A percentile compares a stretch with the other conserved stretches of the same genome.
These are phyloP conservation scores for Athene cunicularia DNA, from an alignment of 2,113 vertebrate species.

Conservation along the genomic window DNA sequence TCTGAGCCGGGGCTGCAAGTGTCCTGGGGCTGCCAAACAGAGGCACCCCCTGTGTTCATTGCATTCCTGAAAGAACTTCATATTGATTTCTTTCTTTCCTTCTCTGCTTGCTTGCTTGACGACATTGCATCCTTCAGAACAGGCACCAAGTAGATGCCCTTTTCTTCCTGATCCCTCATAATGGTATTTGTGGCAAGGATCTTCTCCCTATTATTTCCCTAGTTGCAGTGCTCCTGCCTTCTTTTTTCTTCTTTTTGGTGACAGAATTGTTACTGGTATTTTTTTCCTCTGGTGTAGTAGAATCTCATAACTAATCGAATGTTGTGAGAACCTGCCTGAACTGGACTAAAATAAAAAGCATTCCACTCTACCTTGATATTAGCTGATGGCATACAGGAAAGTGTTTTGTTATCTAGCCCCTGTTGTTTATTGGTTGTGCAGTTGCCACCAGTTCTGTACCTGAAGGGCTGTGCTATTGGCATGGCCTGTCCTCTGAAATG, in stretches of 20 bases:
- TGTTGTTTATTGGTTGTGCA: background rate
- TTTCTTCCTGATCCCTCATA: background rate
- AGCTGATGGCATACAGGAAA: background rate
- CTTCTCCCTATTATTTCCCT: background rate
- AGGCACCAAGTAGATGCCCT: conserved; percentile 5
- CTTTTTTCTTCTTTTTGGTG: background rate
- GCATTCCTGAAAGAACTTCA: conserved; percentile 54
- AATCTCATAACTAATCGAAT: background rate
- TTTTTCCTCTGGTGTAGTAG: background rate
- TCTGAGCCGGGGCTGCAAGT: conserved; percentile 67
- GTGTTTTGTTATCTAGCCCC: background rate
- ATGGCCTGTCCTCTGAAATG: background rate
- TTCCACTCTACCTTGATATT: background rate
- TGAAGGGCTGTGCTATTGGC: background rate
- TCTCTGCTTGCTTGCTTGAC: background rate
- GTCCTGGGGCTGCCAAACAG: conserved; percentile 55
- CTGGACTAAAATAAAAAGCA: background rate
- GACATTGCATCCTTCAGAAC: background rate
- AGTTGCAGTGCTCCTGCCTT: background rate
- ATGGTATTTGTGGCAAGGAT: background rate
- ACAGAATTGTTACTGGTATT: background rate
- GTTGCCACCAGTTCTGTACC: background rate
- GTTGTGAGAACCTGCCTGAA: background rate
- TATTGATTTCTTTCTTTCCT: conserved; percentile 32
- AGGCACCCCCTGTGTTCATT: conserved; percentile 41